Evolutionary conservation across 2,888 invertebrate species (phyloP), one percentile per base, ranked within the genome.

Genomic region (Oxyscelio sp.): DNA sequence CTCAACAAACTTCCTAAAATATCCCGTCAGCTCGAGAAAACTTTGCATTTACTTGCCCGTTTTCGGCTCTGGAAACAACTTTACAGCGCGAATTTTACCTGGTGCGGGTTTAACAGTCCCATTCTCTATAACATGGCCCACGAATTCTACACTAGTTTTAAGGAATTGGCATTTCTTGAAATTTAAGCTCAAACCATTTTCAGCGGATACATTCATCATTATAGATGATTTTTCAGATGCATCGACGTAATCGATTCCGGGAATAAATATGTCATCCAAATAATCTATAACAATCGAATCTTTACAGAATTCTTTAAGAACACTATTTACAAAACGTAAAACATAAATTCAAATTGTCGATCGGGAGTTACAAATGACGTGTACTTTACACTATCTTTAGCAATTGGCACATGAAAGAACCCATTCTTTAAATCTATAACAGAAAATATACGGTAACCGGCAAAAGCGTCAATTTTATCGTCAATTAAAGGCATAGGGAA

Each of bases 1-100:
- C 4, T 70, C 70, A 17, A 93, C 89, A 75, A 92, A 93, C 56
- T 92, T 92, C 27, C 91, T 6, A n/a, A n/a, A n/a, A n/a, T n/a
- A n/a, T n/a, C n/a, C n/a, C n/a, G n/a, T n/a, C n/a, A n/a, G n/a
- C n/a, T 91, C 91, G 13, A 71, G 71, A 75, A 92, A 92, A 43
- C 89, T 87, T 66, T 90, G 90, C 2, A 92, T 34, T 22, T 91
- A 75, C 52, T 90, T 90, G 1, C 74, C 40, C 4, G 65, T 86
- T 50, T 15, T n/a, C n/a, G n/a, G n/a, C n/a, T n/a, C n/a, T n/a
- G n/a, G n/a, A n/a, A n/a, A n/a, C n/a, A n/a, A n/a, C 27, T 68
- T 61, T 0, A 92, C 89, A 11, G 90, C 88, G 17, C 85, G 34
- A 0, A 87, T 85, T 68, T 93, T 93, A 5, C 58, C 59, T 4